Conservation (phyloP, 2,888 invertebrate genomes). For the Drosophila mimica region DNA sequence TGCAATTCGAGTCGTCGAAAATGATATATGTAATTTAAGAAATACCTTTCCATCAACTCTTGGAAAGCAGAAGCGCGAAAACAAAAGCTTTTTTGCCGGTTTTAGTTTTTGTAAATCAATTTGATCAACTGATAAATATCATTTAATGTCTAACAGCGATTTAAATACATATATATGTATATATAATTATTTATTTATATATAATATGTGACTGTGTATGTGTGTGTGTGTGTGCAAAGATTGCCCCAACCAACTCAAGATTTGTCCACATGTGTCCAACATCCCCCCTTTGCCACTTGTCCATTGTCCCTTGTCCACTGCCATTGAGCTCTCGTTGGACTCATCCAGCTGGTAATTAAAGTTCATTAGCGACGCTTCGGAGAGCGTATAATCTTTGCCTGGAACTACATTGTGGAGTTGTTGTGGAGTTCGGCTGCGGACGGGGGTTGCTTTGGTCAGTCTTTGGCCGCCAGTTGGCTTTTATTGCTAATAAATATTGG, state of each 20-base stretch:
- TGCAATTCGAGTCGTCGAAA: not conserved
- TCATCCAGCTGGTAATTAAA: conserved; percentile 64
- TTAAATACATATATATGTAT: not conserved
- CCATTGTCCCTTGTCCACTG: not conserved
- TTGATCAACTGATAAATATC: not conserved
- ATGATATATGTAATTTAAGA: not conserved
- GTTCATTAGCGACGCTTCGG: conserved; percentile 75
- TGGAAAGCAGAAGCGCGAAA: not conserved
- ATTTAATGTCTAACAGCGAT: too few relatives aligned
- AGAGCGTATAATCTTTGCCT: conserved; percentile 49
- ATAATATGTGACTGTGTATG: not conserved
- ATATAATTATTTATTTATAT: not conserved
- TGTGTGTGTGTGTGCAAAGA: not conserved
- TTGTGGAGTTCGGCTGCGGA: not conserved
- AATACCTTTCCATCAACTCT: not conserved
- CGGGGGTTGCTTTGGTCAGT: conserved; percentile 40
- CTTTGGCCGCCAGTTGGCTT: conserved; percentile 64
- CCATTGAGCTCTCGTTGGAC: conserved; percentile 9
- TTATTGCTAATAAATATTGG: conserved; percentile 75
- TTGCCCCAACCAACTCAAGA: conserved; percentile 1
- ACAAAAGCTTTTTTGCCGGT: not conserved
- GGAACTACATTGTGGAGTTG: not conserved
- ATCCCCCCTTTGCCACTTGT: not conserved
- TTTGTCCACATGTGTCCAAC: conserved; percentile 16
- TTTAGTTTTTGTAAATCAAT: too few relatives aligned